Evolutionary conservation across 2,888 invertebrate genomes (phyloP).

Genomic region (Nymphalis polychloros): DNA sequence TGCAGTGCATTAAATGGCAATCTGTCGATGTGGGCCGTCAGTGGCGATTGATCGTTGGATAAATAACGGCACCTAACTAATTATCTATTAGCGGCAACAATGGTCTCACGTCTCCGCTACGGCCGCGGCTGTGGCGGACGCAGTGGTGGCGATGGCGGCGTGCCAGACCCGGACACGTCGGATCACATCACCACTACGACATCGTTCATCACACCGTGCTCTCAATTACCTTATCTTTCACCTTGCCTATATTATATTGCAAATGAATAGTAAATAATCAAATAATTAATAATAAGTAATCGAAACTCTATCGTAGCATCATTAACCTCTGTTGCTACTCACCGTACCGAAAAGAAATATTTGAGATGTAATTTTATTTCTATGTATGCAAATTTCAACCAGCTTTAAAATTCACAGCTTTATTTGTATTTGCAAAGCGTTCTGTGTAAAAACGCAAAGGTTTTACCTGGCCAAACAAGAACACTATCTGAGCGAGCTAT

Average conservation of each 20-base stretch:
- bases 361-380: conserved; percentile 58
- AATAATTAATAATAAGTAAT: neutral
- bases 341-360: conserved; percentile 39
- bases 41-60: conserved; percentile 59
- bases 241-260: neutral
- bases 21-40: conserved; percentile 59
- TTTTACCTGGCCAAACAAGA: conserved; percentile 73
- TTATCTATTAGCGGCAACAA: conserved; percentile 78
- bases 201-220: neutral
- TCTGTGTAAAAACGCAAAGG: conserved; percentile 72
- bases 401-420: conserved; percentile 65
- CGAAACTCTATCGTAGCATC: conserved; percentile 17
- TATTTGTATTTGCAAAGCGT: conserved; percentile 73
- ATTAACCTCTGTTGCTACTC: conserved; percentile 34
- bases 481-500: conserved; percentile 68
- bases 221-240: neutral
- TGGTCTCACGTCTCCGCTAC: conserved; percentile 67
- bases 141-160: conserved; percentile 1
- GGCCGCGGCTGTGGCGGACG: conserved; percentile 36
- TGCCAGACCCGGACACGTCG: conserved; percentile 47
- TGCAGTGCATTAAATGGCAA: conserved; percentile 53
- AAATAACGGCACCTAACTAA: conserved; percentile 77
- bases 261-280: neutral
- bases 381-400: conserved; percentile 59
- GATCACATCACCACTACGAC: conserved; percentile 23